These are phyloP conservation scores for Anolis sagrei DNA, from an alignment of 2,113 vertebrate species.

Conservation along the genomic window DNA sequence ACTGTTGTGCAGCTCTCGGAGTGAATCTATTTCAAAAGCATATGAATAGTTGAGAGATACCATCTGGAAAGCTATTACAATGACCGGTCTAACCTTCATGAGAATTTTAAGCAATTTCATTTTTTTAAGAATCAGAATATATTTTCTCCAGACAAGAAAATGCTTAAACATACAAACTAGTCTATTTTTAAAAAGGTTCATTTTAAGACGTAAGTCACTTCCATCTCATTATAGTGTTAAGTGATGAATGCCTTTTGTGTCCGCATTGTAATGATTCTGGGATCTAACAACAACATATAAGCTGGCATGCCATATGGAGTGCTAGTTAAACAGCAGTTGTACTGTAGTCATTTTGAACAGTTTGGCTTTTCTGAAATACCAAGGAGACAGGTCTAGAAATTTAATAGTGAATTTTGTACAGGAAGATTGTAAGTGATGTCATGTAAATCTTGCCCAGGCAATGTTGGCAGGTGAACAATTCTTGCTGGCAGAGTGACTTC, in stretches of 20 bases:
- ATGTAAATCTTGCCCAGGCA: background rate
- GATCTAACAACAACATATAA: background rate
- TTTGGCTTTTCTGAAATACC: background rate
- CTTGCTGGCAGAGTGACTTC: slow-evolving; percentile 48
- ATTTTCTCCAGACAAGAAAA: slow-evolving; percentile 35
- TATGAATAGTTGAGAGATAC: slow-evolving; percentile 34
- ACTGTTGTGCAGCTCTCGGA: slow-evolving; percentile 2
- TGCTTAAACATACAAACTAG: background rate
- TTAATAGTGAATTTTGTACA: background rate
- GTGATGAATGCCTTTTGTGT: slow-evolving; percentile 38
- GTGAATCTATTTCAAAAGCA: background rate
- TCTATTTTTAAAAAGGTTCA: slow-evolving; percentile 7
- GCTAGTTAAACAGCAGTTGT: background rate
- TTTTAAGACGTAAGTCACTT: background rate
- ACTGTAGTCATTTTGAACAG: background rate
- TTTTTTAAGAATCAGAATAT: slow-evolving; percentile 13
- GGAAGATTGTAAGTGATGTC: background rate
- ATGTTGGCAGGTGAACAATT: slow-evolving; percentile 22
- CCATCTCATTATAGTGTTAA: slow-evolving; percentile 24
- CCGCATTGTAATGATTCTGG: background rate
- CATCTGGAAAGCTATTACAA: background rate
- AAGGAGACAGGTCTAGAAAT: slow-evolving; percentile 3
- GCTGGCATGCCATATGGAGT: slow-evolving; percentile 3
- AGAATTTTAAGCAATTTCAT: slow-evolving; percentile 25
- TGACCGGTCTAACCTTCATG: slow-evolving; percentile 12